A percentile compares a stretch with the other conserved stretches of the same genome.
phyloP scores from a whole-genome alignment of 2,797 vertebrate species.

The Propithecus perrieri region DNA sequence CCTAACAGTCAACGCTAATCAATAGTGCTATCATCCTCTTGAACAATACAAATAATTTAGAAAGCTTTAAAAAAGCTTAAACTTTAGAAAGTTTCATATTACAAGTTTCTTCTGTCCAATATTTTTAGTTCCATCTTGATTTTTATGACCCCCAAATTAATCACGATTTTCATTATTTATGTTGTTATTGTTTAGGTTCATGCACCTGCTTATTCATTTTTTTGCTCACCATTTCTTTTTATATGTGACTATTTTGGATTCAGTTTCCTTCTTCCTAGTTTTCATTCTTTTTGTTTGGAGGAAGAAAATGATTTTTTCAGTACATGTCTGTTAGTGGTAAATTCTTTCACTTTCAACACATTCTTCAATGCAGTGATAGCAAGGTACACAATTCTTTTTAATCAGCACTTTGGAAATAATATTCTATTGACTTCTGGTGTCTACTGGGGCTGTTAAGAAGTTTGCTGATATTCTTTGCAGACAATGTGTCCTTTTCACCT shows the following conservation, averaged over 20 bases:
- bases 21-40: not conserved
- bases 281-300: slow-evolving; percentile 27
- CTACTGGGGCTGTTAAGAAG: not conserved
- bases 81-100: not conserved
- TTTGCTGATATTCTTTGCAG: not conserved
- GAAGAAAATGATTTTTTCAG: slow-evolving; percentile 23
- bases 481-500: not conserved
- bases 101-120: not conserved
- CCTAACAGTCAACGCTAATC: not conserved
- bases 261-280: not conserved
- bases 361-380: slow-evolving; percentile 5
- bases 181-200: not conserved
- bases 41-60: not conserved
- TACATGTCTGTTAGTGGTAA: not conserved
- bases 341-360: not conserved
- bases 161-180: not conserved
- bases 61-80: not conserved
- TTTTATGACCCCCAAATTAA: slow-evolving; percentile 15
- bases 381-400: slow-evolving; percentile 34
- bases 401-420: slow-evolving; percentile 31
- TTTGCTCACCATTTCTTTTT: slow-evolving; percentile 1
- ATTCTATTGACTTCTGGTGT: not conserved
- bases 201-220: not conserved
- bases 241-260: not conserved
- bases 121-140: slow-evolving; percentile 14